A percentile compares a stretch with the other conserved stretches of the same genome.
phyloP scores from a whole-genome alignment of 2,888 invertebrate genomes.

The Homarus gammarus region DNA sequence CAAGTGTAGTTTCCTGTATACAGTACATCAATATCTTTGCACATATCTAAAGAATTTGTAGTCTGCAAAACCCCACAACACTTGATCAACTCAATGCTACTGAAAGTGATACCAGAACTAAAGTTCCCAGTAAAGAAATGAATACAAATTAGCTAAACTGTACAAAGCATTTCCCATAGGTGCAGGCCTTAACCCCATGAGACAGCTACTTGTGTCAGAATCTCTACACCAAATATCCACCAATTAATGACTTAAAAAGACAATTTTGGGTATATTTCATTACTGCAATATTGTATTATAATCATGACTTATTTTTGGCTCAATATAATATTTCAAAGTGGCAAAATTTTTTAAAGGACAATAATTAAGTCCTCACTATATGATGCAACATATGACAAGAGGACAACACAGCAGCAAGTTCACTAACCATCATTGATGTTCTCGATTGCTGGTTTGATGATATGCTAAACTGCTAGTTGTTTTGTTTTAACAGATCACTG shows the following conservation, averaged over 20 bases:
- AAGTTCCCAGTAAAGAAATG: no score
- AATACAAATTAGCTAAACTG: no score
- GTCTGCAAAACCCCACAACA: no score
- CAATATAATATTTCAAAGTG: not conserved
- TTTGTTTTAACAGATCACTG: slow-evolving; percentile 62
- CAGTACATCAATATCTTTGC: not conserved
- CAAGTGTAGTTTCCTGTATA: no score
- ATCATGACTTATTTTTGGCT: not conserved
- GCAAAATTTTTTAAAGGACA: not conserved
- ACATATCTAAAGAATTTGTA: no score
- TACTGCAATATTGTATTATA: slow-evolving; percentile 4
- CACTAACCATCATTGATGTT: slow-evolving; percentile 63
- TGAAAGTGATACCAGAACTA: no score
- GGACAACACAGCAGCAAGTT: slow-evolving; percentile 17
- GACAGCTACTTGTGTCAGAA: slow-evolving; percentile 45
- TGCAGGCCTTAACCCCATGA: no score
- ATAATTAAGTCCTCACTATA: not conserved
- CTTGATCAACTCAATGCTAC: no score
- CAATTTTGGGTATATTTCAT: not conserved
- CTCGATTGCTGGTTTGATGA: slow-evolving; percentile 26
- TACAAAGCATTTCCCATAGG: no score
- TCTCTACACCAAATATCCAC: not conserved
- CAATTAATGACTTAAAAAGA: not conserved
- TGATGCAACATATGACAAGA: not conserved
- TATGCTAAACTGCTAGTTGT: slow-evolving; percentile 45